Base-by-base conservation (phyloP, 2,888 invertebrate genomes). In the Torymus aiolomorphi region DNA sequence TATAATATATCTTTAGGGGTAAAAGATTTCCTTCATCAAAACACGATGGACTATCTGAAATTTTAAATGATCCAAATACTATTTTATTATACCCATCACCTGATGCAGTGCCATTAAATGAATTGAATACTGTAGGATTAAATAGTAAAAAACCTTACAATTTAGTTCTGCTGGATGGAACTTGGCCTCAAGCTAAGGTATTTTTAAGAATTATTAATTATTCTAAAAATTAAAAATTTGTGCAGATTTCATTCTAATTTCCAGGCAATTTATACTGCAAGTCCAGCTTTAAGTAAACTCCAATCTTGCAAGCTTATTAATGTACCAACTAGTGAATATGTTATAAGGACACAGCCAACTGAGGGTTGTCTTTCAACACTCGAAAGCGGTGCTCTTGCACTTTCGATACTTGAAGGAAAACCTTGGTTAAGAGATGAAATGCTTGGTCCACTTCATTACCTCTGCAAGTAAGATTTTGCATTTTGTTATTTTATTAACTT, bases 291-390 rank as follows among this genome's bases (percentile, higher is more conserved):
- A 70, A 95, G 95, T 85, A 91, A 92, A 74, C 90, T 97, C 79
- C 94, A 92, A 86, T 96, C 97, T 91, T 96, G 97, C 0, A 97
- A 97, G 91, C 92, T 98, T 70, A 91, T 95, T 62, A 93, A 94
- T 13, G 93, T 92, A 72, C 93, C 92, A 81, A 93, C 92, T 59
- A 98, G 98, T 89, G 95, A 95, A 89, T 98, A 98, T 89, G 96
- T 97, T 76, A 97, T 98, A 85, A 93, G 98, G 83, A 98, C 97
- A 4, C 98, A 98, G 88, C 98, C 98, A 2, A 96, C 96, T 4
- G 96, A 97, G 83, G 95, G 95, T 42, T 97, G 97, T 87, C 92
- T 98, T 16, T 98, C 97, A 76, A 98, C 98, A 0, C 91, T 98
- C 57, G 97, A 97, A 91, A 95, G 96, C 62, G 97, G 95, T 11